These are phyloP conservation scores for Thera britannica DNA, from an alignment of 2,888 invertebrate species.

Conservation along the genomic window DNA sequence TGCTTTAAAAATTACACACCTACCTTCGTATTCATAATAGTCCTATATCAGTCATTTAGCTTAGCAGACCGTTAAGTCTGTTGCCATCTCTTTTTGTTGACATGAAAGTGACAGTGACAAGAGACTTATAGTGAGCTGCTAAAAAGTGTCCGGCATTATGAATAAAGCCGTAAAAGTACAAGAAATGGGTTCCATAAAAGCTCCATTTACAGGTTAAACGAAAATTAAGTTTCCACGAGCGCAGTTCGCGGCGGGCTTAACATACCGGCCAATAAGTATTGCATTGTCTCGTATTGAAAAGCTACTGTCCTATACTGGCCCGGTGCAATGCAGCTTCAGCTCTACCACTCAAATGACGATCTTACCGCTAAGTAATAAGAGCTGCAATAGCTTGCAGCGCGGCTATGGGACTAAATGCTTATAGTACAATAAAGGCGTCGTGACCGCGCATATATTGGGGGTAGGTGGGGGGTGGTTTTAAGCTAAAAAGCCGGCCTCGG, in stretches of 20 bases:
- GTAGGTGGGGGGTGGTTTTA: constrained; percentile 21
- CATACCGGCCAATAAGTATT: constrained; percentile 49
- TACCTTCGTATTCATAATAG: too few species aligned
- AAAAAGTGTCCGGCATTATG: too few species aligned
- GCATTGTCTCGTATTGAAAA: constrained; percentile 53
- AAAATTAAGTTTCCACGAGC: constrained; percentile 20
- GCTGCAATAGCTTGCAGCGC: not conserved
- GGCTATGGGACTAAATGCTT: constrained; percentile 48
- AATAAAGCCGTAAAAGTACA: not conserved
- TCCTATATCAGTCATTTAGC: too few species aligned
- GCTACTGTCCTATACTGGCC: constrained; percentile 41
- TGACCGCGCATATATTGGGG: constrained; percentile 65
- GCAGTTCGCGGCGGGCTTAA: constrained; percentile 28
- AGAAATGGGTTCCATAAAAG: constrained; percentile 1
- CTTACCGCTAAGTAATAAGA: constrained; percentile 25
- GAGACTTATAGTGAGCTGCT: too few species aligned
- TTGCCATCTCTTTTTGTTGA: too few species aligned
- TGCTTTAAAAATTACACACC: not conserved
- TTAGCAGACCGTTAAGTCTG: too few species aligned
- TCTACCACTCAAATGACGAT: constrained; percentile 12
- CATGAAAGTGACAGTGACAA: too few species aligned
- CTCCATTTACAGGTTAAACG: constrained; percentile 15
- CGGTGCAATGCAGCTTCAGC: constrained; percentile 38
- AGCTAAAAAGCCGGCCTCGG: constrained; percentile 28
- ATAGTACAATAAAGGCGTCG: constrained; percentile 61